These are phyloP conservation scores for Aptenodytes forsteri DNA, from an alignment of 2,113 vertebrate species.

Conservation along the genomic window DNA sequence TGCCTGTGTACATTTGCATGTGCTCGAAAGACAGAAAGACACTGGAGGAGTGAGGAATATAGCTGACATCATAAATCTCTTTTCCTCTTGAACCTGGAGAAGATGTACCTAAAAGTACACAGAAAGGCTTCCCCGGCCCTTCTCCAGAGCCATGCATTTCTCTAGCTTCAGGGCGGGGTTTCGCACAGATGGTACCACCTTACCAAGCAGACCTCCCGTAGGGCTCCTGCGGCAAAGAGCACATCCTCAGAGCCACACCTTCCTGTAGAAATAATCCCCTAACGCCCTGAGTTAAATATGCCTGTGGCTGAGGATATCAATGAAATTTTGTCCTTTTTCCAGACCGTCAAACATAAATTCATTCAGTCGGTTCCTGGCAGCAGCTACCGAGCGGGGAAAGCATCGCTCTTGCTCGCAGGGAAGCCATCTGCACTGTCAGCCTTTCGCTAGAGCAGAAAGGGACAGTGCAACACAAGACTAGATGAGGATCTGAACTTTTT, in stretches of 20 bases:
- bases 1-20: accelerated
- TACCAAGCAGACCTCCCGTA: accelerated
- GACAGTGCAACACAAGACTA: background rate
- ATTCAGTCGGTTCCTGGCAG: background rate
- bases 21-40: background rate
- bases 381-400: background rate
- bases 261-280: background rate
- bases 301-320: background rate
- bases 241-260: background rate
- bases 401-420: accelerated
- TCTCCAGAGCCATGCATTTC: background rate
- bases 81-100: background rate
- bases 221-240: background rate
- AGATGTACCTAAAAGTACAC: background rate
- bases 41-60: background rate
- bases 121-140: background rate
- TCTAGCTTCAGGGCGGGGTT: background rate
- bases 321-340: background rate
- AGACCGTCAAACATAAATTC: background rate
- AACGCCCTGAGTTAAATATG: background rate
- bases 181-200: background rate
- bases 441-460: background rate
- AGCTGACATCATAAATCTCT: background rate
- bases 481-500: background rate
- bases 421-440: background rate